These are phyloP conservation scores for Chionomys nivalis DNA, from an alignment of 2,113 vertebrate genomes.

Conservation along the genomic window DNA sequence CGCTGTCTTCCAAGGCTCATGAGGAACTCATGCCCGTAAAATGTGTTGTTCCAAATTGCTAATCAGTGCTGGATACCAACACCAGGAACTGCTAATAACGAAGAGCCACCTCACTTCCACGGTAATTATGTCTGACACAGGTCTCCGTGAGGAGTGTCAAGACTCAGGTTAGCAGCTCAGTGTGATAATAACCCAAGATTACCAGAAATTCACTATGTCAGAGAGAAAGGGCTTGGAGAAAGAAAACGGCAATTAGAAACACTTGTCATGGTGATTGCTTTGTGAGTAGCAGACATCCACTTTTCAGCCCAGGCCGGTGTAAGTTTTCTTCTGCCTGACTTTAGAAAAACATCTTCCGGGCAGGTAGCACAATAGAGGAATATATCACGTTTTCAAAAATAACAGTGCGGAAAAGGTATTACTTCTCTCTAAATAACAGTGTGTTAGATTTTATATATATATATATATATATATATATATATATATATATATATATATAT, in stretches of 20 bases:
- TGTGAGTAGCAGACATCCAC: constrained; percentile 60
- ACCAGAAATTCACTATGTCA: constrained; percentile 68
- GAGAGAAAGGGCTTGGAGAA: constrained; percentile 48
- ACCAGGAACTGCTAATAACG: constrained; percentile 57
- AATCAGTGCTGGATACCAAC: constrained; percentile 69
- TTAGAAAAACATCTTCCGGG: constrained; percentile 69
- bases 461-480: too few relatives aligned
- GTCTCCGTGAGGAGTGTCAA: constrained; percentile 75
- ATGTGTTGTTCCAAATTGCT: constrained; percentile 50
- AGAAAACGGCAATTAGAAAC: constrained; percentile 77
- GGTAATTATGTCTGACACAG: constrained; percentile 79
- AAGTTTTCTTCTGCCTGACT: constrained; percentile 65
- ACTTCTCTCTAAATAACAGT: constrained; percentile 68
- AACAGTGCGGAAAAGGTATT: constrained; percentile 54
- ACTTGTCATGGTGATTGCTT: constrained; percentile 84
- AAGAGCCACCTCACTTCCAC: constrained; percentile 63
- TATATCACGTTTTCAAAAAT: constrained; percentile 71
- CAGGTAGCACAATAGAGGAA: constrained; percentile 57
- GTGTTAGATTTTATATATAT: background rate
- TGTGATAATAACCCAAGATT: constrained; percentile 80
- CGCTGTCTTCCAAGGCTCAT: background rate
- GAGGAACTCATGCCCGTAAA: background rate
- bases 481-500: too few relatives aligned
- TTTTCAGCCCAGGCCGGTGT: constrained; percentile 3
- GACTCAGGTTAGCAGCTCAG: constrained; percentile 77